A percentile compares a stretch with the other conserved stretches of the same genome.
phyloP scores from a whole-genome alignment of 2,113 vertebrate genomes.

The Ammospiza caudacuta region DNA sequence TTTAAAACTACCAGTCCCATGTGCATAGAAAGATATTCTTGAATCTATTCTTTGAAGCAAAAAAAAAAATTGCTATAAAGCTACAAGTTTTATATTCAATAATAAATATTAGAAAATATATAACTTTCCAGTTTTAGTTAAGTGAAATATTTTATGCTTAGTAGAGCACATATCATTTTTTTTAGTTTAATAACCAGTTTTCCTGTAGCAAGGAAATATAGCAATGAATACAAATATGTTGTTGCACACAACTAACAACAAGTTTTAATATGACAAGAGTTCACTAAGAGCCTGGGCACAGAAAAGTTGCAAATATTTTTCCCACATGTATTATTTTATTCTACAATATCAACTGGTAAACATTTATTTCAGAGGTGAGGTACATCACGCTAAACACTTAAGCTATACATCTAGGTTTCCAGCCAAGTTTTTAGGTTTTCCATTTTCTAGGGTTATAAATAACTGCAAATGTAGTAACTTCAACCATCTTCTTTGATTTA shows the following conservation, averaged over 20 bases:
- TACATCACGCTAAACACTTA: not conserved
- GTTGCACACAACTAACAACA: not conserved
- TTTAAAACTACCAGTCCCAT: not conserved
- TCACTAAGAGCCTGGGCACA: not conserved
- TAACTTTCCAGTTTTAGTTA: not conserved
- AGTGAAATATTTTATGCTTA: not conserved
- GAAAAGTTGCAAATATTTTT: not conserved
- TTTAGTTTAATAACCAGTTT: not conserved
- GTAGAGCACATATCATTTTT: not conserved
- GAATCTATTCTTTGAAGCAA: not conserved
- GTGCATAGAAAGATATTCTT: not conserved
- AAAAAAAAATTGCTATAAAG: not conserved
- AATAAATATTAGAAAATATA: not conserved
- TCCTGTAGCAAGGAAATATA: not conserved
- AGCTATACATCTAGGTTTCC: not conserved
- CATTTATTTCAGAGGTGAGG: not conserved
- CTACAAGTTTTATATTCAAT: not conserved
- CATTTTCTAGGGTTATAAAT: constrained; percentile 43
- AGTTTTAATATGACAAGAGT: not conserved
- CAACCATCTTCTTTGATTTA: constrained; percentile 26
- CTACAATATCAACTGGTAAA: not conserved
- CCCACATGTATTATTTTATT: not conserved
- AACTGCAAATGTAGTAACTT: constrained; percentile 9
- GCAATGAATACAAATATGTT: not conserved
- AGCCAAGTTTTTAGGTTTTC: not conserved